These are phyloP conservation scores for Numida meleagris DNA, from an alignment of 2,113 vertebrate genomes.

Conservation along the genomic window DNA sequence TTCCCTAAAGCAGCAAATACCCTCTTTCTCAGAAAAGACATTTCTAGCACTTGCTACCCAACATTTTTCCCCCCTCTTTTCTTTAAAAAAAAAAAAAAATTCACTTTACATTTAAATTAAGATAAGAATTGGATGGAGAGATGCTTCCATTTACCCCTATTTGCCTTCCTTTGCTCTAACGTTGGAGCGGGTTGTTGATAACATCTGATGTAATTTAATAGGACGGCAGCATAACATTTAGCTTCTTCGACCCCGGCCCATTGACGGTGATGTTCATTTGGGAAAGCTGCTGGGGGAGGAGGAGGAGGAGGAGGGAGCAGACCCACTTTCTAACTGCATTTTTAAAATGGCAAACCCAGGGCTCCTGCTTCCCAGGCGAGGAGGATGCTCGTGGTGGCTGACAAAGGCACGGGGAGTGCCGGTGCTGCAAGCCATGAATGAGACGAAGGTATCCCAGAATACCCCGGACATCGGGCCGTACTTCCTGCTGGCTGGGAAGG, in stretches of 20 bases:
- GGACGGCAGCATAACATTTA: slow-evolving; percentile 18
- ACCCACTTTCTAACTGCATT: not conserved
- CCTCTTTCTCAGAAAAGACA: slow-evolving; percentile 82
- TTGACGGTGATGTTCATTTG: slow-evolving; percentile 33
- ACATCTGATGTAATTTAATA: slow-evolving; percentile 28
- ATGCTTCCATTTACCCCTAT: slow-evolving; percentile 22
- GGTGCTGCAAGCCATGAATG: slow-evolving; percentile 62
- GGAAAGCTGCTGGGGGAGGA: slow-evolving; percentile 21
- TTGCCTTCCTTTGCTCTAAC: slow-evolving; percentile 9
- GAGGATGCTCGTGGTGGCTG: slow-evolving; percentile 60
- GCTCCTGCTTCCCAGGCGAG: slow-evolving; percentile 41
- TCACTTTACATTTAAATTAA: slow-evolving; percentile 40
- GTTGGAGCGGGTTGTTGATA: not conserved
- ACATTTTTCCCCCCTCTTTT: not conserved
- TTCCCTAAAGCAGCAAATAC: slow-evolving; percentile 87
- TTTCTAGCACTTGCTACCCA: slow-evolving; percentile 52
- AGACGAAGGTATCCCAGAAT: slow-evolving; percentile 81
- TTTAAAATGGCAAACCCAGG: not conserved
- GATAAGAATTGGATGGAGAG: slow-evolving; percentile 18
- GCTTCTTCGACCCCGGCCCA: not conserved
- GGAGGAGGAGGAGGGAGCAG: not conserved
- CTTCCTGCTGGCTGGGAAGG: slow-evolving; percentile 82
- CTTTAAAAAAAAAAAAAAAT: not conserved
- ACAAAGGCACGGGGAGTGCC: slow-evolving; percentile 61
- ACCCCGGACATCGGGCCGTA: slow-evolving; percentile 72